phyloP scores from a whole-genome alignment of 2,797 vertebrate genomes.

The Labeo calbasu region DNA sequence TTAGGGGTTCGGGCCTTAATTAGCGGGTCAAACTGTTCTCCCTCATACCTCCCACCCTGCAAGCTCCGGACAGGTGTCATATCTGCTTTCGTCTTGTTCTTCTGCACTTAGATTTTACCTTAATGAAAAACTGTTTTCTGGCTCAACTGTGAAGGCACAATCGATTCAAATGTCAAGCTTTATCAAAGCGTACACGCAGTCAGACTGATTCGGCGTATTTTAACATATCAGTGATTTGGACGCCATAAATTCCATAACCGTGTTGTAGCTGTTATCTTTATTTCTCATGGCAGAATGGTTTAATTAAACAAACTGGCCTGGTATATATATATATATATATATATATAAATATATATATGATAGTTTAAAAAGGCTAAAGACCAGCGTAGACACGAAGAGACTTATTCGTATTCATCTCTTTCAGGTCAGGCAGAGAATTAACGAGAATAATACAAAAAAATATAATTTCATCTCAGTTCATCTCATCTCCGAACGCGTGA shows the following conservation, averaged over 20 bases:
- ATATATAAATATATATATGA: neutral
- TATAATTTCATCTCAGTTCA: conserved; percentile 3
- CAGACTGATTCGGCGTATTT: conserved; percentile 2
- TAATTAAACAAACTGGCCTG: neutral
- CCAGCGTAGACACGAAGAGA: neutral
- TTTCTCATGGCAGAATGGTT: neutral
- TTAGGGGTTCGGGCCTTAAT: neutral
- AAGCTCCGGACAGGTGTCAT: neutral
- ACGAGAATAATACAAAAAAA: neutral
- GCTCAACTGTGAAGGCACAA: neutral
- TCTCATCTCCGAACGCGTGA: conserved; percentile 31
- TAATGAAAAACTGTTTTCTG: neutral
- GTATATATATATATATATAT: neutral
- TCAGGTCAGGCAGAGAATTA: neutral
- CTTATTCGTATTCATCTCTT: neutral
- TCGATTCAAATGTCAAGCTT: conserved; percentile 12
- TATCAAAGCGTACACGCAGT: neutral
- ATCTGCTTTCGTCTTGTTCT: neutral
- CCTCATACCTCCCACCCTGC: neutral
- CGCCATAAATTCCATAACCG: neutral
- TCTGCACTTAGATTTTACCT: neutral
- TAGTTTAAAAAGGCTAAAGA: neutral
- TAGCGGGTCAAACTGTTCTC: neutral
- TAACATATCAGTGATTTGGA: conserved; percentile 15
- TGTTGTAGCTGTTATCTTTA: neutral